Percentiles rank a stretch among this genome's conserved stretches.
These are phyloP conservation scores for Teleopsis dalmanni DNA, from an alignment of 1,140 invertebrate genomes.

Conservation along the genomic window DNA sequence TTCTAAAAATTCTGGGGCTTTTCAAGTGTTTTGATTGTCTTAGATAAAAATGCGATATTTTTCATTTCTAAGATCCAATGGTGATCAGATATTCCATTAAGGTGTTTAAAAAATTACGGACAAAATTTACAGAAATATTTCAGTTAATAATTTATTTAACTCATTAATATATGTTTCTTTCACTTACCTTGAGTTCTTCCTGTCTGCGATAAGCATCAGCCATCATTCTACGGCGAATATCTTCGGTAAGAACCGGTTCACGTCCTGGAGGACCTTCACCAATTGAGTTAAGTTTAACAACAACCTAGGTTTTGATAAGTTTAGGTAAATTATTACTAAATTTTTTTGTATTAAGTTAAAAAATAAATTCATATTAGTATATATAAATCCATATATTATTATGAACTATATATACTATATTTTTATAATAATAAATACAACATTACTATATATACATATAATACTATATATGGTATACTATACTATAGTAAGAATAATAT, in stretches of 20 bases:
- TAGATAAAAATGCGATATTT: too few relatives aligned
- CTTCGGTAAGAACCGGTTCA: slow-evolving; percentile 80
- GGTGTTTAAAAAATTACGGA: too few relatives aligned
- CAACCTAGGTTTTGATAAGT: too few relatives aligned
- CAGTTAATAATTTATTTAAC: background rate
- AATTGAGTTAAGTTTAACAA: slow-evolving; percentile 60
- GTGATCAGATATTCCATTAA: too few relatives aligned
- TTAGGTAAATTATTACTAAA: too few relatives aligned
- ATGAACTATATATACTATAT: slow-evolving; percentile 39
- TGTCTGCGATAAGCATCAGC: slow-evolving; percentile 74
- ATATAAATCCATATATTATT: too few relatives aligned
- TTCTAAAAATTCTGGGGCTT: too few relatives aligned
- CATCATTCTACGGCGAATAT: slow-evolving; percentile 83
- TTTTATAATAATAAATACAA: background rate
- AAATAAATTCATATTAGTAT: too few relatives aligned
- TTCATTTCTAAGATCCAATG: too few relatives aligned
- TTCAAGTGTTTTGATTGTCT: too few relatives aligned
- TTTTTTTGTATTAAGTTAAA: background rate
- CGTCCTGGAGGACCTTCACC: slow-evolving; percentile 77
- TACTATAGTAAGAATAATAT: too few relatives aligned
- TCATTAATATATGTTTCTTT: background rate
- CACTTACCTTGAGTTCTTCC: slow-evolving; percentile 63
- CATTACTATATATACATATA: background rate
- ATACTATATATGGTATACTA: background rate
- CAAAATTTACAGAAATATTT: background rate